phyloP scores from a whole-genome alignment of 2,888 invertebrate species.

The Calameuta filiformis region DNA sequence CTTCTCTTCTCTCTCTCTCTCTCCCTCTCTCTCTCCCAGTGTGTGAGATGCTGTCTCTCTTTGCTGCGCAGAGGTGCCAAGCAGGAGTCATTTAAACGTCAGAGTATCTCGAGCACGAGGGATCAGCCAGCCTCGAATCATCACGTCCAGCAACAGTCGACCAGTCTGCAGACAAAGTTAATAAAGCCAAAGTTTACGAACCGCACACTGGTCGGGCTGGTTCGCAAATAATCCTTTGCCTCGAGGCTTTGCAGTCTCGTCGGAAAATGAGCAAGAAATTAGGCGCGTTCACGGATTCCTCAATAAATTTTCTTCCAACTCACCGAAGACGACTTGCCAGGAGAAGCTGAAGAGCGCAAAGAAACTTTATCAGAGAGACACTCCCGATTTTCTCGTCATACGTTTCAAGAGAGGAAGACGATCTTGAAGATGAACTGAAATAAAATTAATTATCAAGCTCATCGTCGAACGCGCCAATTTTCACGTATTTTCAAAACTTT shows the following conservation, averaged over 20 bases:
- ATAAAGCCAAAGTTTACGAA: slow-evolving; percentile 42
- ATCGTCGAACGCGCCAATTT: not conserved
- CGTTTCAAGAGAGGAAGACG: not conserved
- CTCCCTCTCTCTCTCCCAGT: slow-evolving; percentile 34
- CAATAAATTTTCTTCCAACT: not conserved
- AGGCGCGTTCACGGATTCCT: not conserved
- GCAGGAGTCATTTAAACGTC: slow-evolving; percentile 59
- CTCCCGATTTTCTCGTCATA: not conserved
- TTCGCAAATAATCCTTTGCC: slow-evolving; percentile 47
- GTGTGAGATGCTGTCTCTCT: slow-evolving; percentile 45
- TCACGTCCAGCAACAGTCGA: slow-evolving; percentile 26
- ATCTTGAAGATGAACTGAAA: not conserved
- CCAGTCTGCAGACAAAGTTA: slow-evolving; percentile 15
- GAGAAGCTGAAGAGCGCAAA: not conserved
- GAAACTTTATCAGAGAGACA: not conserved
- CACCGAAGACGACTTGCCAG: not conserved
- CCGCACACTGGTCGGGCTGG: slow-evolving; percentile 42
- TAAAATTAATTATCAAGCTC: not conserved
- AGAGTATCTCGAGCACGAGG: slow-evolving; percentile 26
- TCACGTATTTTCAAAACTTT: not conserved
- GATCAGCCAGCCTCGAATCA: slow-evolving; percentile 35
- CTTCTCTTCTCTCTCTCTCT: not conserved
- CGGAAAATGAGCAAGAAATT: slow-evolving; percentile 25
- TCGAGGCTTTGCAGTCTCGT: slow-evolving; percentile 43
- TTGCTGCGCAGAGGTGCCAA: slow-evolving; percentile 60